These are phyloP conservation scores for Punctoribates punctum DNA, from an alignment of 2,888 invertebrate genomes.

Conservation along the genomic window DNA sequence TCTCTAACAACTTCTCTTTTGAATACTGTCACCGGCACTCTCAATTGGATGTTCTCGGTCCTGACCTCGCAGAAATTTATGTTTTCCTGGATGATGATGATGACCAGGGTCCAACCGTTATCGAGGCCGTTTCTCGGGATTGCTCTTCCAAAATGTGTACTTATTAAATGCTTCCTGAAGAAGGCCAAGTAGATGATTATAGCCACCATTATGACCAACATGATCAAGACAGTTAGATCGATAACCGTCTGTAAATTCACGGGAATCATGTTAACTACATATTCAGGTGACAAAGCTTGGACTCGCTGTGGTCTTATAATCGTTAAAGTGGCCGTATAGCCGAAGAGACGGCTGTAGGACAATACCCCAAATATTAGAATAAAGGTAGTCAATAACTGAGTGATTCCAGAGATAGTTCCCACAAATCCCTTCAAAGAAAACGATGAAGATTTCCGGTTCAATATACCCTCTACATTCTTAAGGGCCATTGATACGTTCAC, in stretches of 20 bases:
- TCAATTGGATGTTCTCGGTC: not conserved
- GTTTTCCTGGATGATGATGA: not conserved
- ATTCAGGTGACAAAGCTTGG: not conserved
- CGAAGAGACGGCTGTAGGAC: not conserved
- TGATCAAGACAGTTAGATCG: not conserved
- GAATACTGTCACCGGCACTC: not conserved
- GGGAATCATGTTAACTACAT: not conserved
- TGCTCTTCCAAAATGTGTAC: not conserved
- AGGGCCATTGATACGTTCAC: not conserved
- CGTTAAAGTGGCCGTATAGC: not conserved
- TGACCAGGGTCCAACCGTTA: not conserved
- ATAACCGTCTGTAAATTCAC: not conserved
- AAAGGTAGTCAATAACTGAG: not conserved
- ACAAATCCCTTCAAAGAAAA: not conserved
- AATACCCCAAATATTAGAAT: not conserved
- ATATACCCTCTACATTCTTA: not conserved
- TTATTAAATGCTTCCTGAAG: not conserved
- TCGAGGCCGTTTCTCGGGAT: not conserved
- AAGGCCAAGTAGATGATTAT: not conserved
- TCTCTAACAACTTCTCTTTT: not conserved
- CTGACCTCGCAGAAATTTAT: not conserved
- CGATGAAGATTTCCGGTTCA: not conserved
- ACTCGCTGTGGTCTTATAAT: not conserved
- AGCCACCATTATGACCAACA: not conserved
- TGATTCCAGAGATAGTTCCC: not conserved